Percentiles rank a stretch among this genome's conserved stretches.
These are phyloP conservation scores for Ditylenchus weischeri DNA, from an alignment of 2,888 invertebrate genomes.

Conservation along the genomic window DNA sequence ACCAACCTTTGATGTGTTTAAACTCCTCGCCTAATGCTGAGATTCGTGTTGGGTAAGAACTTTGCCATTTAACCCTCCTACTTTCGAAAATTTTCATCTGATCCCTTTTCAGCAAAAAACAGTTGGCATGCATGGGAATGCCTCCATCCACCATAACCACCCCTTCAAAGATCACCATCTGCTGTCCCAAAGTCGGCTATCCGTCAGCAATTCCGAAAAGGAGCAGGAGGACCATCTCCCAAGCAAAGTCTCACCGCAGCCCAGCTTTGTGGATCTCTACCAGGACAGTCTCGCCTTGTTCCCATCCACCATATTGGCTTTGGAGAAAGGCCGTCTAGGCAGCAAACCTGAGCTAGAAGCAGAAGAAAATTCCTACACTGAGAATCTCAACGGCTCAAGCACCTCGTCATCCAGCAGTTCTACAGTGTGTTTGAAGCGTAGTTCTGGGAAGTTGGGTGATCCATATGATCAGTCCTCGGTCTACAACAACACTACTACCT, in stretches of 20 bases:
- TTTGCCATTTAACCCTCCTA: background rate
- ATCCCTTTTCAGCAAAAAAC: background rate
- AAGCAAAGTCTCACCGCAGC: background rate
- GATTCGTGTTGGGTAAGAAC: slow-evolving; percentile 7
- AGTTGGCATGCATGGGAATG: background rate
- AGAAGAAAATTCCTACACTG: background rate
- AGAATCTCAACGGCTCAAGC: background rate
- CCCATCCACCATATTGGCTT: slow-evolving; percentile 2
- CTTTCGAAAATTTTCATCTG: too few species aligned
- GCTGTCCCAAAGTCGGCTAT: background rate
- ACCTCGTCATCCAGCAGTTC: background rate
- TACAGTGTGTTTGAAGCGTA: background rate
- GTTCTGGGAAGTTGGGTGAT: background rate
- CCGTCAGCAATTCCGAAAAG: background rate
- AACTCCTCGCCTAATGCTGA: slow-evolving; percentile 10
- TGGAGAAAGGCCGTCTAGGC: background rate
- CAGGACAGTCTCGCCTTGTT: background rate
- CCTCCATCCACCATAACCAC: background rate
- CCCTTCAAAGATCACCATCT: background rate
- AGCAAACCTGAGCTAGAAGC: background rate
- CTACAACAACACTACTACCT: background rate
- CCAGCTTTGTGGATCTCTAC: slow-evolving; percentile 6
- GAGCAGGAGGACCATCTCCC: background rate
- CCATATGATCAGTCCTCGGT: background rate
- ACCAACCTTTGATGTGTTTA: slow-evolving; percentile 2